Evolutionary conservation across 2,113 vertebrate genomes (phyloP), one percentile per base, ranked within the genome.

Genomic region (Abramis brama): DNA sequence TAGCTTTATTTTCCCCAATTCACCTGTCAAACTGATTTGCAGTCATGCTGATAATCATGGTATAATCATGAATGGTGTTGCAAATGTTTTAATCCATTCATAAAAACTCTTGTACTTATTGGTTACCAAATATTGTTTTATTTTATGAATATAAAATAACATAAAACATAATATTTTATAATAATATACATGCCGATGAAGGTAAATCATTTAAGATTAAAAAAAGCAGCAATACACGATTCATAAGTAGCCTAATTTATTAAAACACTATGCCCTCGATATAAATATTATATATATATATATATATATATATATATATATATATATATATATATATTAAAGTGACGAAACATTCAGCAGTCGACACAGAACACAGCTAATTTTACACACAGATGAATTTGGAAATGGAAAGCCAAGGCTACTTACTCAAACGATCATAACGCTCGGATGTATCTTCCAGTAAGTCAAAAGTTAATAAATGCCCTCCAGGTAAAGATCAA

Each of bases 391-490:
- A 33, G 25, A 3, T 77, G 47, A 52, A 77, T 19, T 55, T 30
- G 3, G 3, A 55, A 21, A 77, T 55, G 4, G 75, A 19, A 17
- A 6, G 15, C 13, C 13, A 5, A 17, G 5, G 15, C 13, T 11
- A 77, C 75, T 77, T 21, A 77, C 75, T 27, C 47, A 11, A 30
- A 36, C 27, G n/a, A 52, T 77, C n/a, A 76, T 10, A 76, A 52
- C 12, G 13, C 47, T 21, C 30, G 36, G 7, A 21, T 2, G n/a
- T 33, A 11, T 77, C n/a, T 77, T 77, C 73, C 23, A 47, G 3
- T 55, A 10, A 17, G 75, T 77, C 15, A 55, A 25, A 83, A 36
- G 23, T 52, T 59, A 52, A 70, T 19, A 50, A 30, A 30, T 11
- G 15, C 50, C 8, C 60, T 50, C 60, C 17, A 33, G 39, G 27